These are phyloP conservation scores for Hypolimnas misippus DNA, from an alignment of 2,888 invertebrate genomes.

Conservation along the genomic window DNA sequence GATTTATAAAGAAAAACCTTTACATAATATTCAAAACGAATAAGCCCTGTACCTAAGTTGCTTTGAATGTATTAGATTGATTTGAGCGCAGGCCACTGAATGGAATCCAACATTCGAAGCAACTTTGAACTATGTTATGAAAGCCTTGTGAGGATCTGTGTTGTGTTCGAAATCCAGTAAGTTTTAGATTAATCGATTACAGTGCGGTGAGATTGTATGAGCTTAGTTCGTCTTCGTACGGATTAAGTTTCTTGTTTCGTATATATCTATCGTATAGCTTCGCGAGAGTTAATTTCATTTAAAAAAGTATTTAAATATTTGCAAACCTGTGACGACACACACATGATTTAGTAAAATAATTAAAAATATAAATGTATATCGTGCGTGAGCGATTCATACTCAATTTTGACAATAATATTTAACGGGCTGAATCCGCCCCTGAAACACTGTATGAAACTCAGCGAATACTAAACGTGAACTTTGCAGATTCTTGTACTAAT, in stretches of 20 bases:
- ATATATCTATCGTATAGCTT: neutral
- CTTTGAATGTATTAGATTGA: conserved; percentile 50
- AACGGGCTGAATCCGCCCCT: too few relatives aligned
- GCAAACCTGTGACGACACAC: too few relatives aligned
- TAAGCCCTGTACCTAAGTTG: neutral
- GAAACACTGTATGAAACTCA: too few relatives aligned
- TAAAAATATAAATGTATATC: too few relatives aligned
- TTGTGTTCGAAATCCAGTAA: conserved; percentile 59
- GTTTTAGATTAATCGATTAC: conserved; percentile 73
- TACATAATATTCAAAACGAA: conserved; percentile 11
- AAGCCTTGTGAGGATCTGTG: conserved; percentile 46
- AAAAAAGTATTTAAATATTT: too few relatives aligned
- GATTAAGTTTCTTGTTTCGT: conserved; percentile 64
- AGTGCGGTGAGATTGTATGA: conserved; percentile 66
- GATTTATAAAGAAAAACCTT: neutral
- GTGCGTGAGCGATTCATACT: too few relatives aligned
- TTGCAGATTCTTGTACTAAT: too few relatives aligned
- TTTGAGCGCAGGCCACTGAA: conserved; percentile 51
- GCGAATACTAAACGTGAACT: too few relatives aligned
- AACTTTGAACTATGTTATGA: conserved; percentile 42
- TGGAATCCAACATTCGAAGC: conserved; percentile 33
- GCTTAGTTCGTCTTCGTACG: conserved; percentile 62
- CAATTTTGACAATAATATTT: too few relatives aligned
- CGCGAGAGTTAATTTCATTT: too few relatives aligned
- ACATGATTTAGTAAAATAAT: too few relatives aligned